Base-by-base conservation (phyloP, 1,140 invertebrate genomes). In the Apis laboriosa region DNA sequence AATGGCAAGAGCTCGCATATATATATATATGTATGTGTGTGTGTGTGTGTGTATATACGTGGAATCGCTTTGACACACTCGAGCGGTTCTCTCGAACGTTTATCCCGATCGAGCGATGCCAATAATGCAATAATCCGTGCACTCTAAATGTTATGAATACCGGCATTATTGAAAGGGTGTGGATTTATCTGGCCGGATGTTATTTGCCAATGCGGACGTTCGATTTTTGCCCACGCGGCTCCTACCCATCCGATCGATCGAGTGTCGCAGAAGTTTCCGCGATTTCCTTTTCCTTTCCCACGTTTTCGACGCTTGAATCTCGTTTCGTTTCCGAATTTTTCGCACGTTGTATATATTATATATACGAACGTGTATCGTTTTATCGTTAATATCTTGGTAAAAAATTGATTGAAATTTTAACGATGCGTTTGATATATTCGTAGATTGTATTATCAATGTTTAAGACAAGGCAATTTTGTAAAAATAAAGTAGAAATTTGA, bases 101-200 rank as follows among this genome's bases (percentile, higher is more conserved):
- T 77, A 58, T 21, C 76, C n/a, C 61, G 71, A 58, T 63, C 79
- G 12, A n/a, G 2, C 71, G 71, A 51, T 49, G 63, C 73, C 63
- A 70, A 82, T 82, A 61, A 68, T 43, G 55, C 73, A 70, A 77
- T 76, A 60, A 82, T 77, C 80, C 73, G 63, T 51, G 68, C 43
- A 60, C 72, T 76, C 73, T 53, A 68, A 76, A 81, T 76, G 73
- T 81, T 81, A 68, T 51, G 80, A 77, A 77, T 82, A 55, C 73
- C 43, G 56, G 21, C 13, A 24, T 77, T 49, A 61, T 77, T 49
- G 74, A 68, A 82, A 77, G 49, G 80, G 64, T 51, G 60, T 24
- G 55, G 74, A 82, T 77, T 77, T 60, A 61, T 70, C 55, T 58
- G 60, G 61, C 64, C 64, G 53, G 64, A 77, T 17, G 49, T 70